Percentiles rank a stretch among this genome's conserved stretches.
These are phyloP conservation scores for Rhea americana DNA, from an alignment of 2,113 vertebrate genomes.

Conservation along the genomic window DNA sequence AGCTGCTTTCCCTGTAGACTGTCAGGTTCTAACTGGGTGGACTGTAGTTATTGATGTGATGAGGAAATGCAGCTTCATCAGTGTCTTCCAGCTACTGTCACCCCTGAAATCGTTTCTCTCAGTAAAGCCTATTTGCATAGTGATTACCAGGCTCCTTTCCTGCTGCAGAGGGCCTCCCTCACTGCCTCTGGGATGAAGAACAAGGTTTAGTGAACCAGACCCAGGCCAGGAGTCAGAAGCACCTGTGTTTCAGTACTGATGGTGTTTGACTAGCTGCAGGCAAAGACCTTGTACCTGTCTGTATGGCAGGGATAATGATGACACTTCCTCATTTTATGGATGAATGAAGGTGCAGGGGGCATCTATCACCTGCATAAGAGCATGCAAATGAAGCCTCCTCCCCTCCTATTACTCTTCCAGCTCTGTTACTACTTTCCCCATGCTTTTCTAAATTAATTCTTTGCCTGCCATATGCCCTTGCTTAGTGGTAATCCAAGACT, in stretches of 20 bases:
- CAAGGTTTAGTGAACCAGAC: not conserved
- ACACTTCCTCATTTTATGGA: not conserved
- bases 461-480: not conserved
- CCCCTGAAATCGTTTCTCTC: not conserved
- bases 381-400: not conserved
- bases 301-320: not conserved
- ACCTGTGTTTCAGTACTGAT: not conserved
- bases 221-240: not conserved
- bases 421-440: not conserved
- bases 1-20: not conserved
- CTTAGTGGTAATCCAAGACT: not conserved
- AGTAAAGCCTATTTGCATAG: not conserved
- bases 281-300: not conserved
- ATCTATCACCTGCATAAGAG: not conserved
- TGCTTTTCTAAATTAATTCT: not conserved
- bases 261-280: not conserved
- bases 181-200: not conserved
- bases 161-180: not conserved
- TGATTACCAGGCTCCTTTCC: not conserved
- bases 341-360: not conserved
- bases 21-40: slow-evolving; percentile 6
- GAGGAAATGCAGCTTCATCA: not conserved
- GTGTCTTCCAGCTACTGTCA: not conserved
- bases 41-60: not conserved
- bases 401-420: not conserved